phyloP scores from a whole-genome alignment of 2,888 invertebrate species.

The Magallana nippona region DNA sequence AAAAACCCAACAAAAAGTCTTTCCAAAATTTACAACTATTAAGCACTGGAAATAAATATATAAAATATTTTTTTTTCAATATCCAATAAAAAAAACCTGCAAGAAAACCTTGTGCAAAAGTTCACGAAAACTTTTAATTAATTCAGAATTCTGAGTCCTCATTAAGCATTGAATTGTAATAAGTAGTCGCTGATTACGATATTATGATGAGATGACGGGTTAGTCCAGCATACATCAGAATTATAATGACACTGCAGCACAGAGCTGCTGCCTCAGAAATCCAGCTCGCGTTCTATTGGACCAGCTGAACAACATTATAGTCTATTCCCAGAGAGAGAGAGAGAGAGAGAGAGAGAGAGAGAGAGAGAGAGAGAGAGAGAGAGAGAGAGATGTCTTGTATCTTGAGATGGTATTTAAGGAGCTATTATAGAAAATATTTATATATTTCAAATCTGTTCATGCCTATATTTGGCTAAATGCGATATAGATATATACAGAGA shows the following conservation, averaged over 20 bases:
- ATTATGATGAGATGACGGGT: neutral
- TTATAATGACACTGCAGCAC: neutral
- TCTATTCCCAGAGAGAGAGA: neutral
- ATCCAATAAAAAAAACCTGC: neutral
- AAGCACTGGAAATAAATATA: too few species aligned
- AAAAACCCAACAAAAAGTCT: too few species aligned
- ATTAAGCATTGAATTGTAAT: conserved; percentile 11
- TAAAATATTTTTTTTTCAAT: neutral
- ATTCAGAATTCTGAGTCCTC: conserved; percentile 15
- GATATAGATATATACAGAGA: too few species aligned
- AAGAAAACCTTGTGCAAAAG: neutral
- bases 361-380: too few species aligned
- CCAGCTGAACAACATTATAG: conserved; percentile 1
- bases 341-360: neutral
- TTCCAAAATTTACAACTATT: too few species aligned
- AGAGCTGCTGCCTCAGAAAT: neutral
- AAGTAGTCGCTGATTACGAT: conserved; percentile 14
- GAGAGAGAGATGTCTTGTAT: too few species aligned
- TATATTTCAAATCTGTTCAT: too few species aligned
- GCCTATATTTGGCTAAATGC: too few species aligned
- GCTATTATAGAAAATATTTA: too few species aligned
- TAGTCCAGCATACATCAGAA: neutral
- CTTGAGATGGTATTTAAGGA: too few species aligned
- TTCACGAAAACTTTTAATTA: conserved; percentile 27
- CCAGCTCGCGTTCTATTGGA: neutral